Evolutionary conservation across 2,888 invertebrate genomes (phyloP), one percentile per base, ranked within the genome.

Genomic region (Polylopha cassiicola): DNA sequence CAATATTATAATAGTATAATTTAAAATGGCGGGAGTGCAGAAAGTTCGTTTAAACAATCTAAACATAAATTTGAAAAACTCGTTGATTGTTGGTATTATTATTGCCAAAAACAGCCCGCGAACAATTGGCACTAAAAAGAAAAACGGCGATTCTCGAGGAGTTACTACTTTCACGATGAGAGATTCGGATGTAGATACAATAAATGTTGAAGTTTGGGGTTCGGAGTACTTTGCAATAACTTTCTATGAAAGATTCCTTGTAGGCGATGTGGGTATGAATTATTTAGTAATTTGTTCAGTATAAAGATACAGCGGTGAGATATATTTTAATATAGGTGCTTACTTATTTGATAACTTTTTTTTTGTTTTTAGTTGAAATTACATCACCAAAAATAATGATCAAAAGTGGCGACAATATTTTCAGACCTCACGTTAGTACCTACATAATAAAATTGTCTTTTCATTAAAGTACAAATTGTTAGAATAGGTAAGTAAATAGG

Each of bases 181-280:
- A 46, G 95, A 94, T 74, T 91, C 93, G 0, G 81, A 88, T 9
- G 66, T 87, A 1, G 90, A 92, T 64, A 89, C 91, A 3, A 91
- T 93, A 28, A 94, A 94, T 64, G 90, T 90, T 8, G 91, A 91
- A 44, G 90, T 89, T 46, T 95, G 94, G 94, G 93, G 93, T 2
- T 82, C 88, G 3, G 86, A 87, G 39, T 88, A 89, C 47, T 89
- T 85, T 55, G 80, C 93, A 10, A 79, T 86, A 22, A 88, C 88
- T 37, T 86, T 91, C 48, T 87, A 89, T 53, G 86, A 87, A 44
- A 87, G 86, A 53, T 91, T 90, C 65, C 87, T 89, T 29, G 88
- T 92, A 3, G 92, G 93, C 11, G 91, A 91, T 67, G 87, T 92
- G 37, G 91, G 92, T 91, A 78, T 69, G 80, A 46, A 36, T 10